A percentile compares a stretch with the other conserved stretches of the same genome.
Evolutionary conservation across 2,113 vertebrate species (phyloP).

Genomic region (Petaurus breviceps): DNA sequence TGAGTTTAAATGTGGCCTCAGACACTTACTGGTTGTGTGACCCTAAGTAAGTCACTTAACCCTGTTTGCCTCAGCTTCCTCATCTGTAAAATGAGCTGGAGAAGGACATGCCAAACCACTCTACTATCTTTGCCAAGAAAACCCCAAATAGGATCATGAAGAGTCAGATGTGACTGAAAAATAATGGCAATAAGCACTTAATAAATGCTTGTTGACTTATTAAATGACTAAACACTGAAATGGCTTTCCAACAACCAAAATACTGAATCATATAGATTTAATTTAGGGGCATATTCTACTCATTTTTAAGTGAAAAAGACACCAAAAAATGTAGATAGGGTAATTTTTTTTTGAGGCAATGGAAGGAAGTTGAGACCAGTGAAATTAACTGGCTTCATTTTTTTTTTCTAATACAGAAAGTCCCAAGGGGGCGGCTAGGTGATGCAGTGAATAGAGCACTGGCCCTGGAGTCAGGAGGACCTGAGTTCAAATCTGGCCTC

Average conservation of each 20-base stretch:
- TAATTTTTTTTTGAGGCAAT: background rate
- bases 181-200: background rate
- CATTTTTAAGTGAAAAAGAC: background rate
- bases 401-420: background rate
- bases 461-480: no score
- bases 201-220: background rate
- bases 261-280: background rate
- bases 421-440: background rate
- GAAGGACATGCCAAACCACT: no score
- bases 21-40: no score
- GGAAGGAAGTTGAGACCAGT: background rate
- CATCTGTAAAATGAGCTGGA: no score
- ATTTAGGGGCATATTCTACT: background rate
- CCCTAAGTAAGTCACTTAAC: no score
- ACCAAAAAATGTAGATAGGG: background rate
- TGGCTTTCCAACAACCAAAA: background rate
- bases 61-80: no score
- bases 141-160: background rate
- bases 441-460: no score
- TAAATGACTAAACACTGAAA: background rate
- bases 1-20: no score
- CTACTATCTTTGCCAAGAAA: no score
- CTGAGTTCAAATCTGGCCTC: no score
- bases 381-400: background rate
- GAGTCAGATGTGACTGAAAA: background rate